phyloP scores from a whole-genome alignment of 2,113 vertebrate species.

The Amazona guildingii region DNA sequence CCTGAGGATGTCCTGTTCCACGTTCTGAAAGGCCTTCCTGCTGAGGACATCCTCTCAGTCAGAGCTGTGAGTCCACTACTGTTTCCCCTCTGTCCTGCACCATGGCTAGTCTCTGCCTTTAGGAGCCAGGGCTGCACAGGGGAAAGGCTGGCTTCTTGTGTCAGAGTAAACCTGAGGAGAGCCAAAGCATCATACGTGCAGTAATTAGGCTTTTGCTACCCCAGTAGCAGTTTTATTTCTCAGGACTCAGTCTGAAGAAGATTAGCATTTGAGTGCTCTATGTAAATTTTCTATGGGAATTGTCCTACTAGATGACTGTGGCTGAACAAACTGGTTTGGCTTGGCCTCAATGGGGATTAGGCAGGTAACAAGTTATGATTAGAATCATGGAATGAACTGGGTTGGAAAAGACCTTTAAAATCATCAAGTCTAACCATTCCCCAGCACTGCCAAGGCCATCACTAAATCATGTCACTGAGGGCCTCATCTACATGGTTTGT shows the following conservation, averaged over 20 bases:
- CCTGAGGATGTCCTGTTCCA: conserved; percentile 93
- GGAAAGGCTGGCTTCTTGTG: not conserved
- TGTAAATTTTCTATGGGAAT: not conserved
- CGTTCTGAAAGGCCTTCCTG: conserved; percentile 89
- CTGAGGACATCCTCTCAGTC: conserved; percentile 89
- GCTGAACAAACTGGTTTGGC: not conserved
- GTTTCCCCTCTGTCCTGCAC: not conserved
- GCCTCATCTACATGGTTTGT: not conserved
- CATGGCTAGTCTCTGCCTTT: not conserved
- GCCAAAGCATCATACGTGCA: not conserved
- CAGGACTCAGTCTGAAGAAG: not conserved
- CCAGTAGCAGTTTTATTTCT: not conserved
- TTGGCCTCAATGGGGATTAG: not conserved
- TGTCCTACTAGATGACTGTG: not conserved
- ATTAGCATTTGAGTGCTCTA: not conserved
- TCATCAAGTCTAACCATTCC: not conserved
- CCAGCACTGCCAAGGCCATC: not conserved
- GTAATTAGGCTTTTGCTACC: not conserved
- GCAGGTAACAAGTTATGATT: not conserved
- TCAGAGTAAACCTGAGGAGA: not conserved
- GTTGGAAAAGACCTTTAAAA: not conserved
- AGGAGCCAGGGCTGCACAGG: not conserved
- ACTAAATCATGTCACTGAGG: not conserved
- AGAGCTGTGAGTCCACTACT: conserved; percentile 83
- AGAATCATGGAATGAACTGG: not conserved